Percentiles rank a stretch among this genome's conserved stretches.
These are phyloP conservation scores for Holothuria leucospilota DNA, from an alignment of 53 echinoderm and acorn worm species.

Conservation along the genomic window DNA sequence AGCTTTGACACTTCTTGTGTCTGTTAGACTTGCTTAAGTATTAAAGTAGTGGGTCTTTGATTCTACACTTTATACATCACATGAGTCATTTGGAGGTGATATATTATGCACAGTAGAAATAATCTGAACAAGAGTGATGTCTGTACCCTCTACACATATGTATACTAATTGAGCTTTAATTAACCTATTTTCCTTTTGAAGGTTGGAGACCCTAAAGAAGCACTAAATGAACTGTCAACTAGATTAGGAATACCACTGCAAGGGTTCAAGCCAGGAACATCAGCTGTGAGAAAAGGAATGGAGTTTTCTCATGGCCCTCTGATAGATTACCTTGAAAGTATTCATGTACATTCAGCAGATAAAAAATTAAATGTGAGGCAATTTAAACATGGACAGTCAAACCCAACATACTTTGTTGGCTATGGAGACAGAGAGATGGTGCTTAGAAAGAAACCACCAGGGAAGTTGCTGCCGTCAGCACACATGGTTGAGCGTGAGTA, in stretches of 20 bases:
- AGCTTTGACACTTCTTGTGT: too few relatives aligned
- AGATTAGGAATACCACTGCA: slow-evolving; percentile 65
- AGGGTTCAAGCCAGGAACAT: slow-evolving; percentile 77
- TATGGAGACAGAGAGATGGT: slow-evolving; percentile 81
- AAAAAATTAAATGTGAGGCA: slow-evolving; percentile 70
- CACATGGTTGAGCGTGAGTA: slow-evolving; percentile 96
- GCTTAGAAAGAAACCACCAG: slow-evolving; percentile 95
- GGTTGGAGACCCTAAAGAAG: slow-evolving; percentile 77
- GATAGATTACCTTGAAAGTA: slow-evolving; percentile 63
- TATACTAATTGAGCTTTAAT: too few relatives aligned
- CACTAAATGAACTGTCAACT: slow-evolving; percentile 64
- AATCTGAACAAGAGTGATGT: too few relatives aligned
- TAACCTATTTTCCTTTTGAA: slow-evolving; percentile 29
- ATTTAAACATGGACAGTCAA: slow-evolving; percentile 96
- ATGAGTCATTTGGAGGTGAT: too few relatives aligned
- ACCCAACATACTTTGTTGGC: slow-evolving; percentile 87
- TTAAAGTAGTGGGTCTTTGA: too few relatives aligned
- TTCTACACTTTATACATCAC: too few relatives aligned
- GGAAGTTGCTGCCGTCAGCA: slow-evolving; percentile 93
- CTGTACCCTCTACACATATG: too few relatives aligned
- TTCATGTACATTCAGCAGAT: slow-evolving; percentile 67
- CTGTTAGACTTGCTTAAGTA: too few relatives aligned
- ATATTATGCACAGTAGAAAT: too few relatives aligned
- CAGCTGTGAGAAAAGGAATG: slow-evolving; percentile 86
- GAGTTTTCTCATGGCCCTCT: slow-evolving; percentile 70